Conservation (phyloP, 2,888 invertebrate species). For the Netelia inedita region DNA sequence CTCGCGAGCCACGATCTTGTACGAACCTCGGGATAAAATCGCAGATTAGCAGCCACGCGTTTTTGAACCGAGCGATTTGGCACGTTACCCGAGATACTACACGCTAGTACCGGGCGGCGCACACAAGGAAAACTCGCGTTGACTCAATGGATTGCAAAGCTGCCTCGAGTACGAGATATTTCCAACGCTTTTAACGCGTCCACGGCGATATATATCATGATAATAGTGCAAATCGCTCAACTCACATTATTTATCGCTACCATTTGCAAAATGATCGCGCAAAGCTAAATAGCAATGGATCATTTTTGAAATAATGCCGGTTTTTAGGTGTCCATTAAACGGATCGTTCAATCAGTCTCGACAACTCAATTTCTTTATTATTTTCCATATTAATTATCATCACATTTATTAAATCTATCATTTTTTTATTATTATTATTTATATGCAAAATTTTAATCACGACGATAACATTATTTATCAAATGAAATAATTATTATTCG, state of each 20-base stretch:
- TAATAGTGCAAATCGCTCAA: background rate
- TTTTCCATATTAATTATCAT: too few relatives aligned
- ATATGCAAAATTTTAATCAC: too few relatives aligned
- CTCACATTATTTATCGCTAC: background rate
- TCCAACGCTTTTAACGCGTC: background rate
- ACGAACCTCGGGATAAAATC: conserved; percentile 8
- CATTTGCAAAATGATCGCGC: background rate
- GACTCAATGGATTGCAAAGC: conserved; percentile 49
- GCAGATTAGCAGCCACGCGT: background rate
- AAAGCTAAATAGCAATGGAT: background rate
- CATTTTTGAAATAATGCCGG: background rate
- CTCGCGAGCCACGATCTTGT: background rate
- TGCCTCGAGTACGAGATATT: background rate
- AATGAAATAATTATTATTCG: too few relatives aligned
- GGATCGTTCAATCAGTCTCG: too few relatives aligned
- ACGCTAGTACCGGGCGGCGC: background rate
- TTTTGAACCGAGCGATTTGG: conserved; percentile 40
- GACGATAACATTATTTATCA: too few relatives aligned
- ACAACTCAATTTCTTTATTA: too few relatives aligned
- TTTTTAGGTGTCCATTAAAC: too few relatives aligned
- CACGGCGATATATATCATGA: background rate
- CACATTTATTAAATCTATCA: too few relatives aligned
- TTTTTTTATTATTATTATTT: too few relatives aligned
- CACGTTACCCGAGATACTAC: conserved; percentile 45
- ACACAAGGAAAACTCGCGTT: background rate